Conservation (phyloP, 2,797 vertebrate species). For the Bovichtus variegatus region DNA sequence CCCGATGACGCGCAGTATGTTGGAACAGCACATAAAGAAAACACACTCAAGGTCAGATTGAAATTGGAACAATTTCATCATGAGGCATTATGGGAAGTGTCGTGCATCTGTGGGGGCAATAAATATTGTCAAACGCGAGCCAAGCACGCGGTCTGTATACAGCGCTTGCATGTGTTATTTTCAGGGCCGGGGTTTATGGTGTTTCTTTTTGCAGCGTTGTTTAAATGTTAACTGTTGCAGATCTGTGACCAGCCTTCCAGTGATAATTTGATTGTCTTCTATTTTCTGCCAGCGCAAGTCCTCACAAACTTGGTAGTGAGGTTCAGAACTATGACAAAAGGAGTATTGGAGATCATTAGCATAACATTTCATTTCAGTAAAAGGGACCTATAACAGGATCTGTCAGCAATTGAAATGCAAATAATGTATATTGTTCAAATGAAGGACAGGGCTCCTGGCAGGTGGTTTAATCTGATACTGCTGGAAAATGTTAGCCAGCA, state of each 20-base stretch:
- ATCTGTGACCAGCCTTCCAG: slow-evolving; percentile 9
- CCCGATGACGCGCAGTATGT: slow-evolving; percentile 53
- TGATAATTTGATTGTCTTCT: neutral
- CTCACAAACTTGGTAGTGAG: neutral
- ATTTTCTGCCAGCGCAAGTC: neutral
- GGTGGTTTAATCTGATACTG: slow-evolving; percentile 21
- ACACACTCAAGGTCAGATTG: slow-evolving; percentile 77
- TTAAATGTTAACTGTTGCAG: slow-evolving; percentile 39
- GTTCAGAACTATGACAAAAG: neutral
- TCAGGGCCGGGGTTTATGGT: slow-evolving; percentile 55
- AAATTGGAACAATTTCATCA: slow-evolving; percentile 79
- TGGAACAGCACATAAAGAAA: slow-evolving; percentile 44
- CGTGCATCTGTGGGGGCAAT: slow-evolving; percentile 64
- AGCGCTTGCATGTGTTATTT: slow-evolving; percentile 50
- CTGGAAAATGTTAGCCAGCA: slow-evolving; percentile 13
- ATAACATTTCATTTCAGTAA: slow-evolving; percentile 27
- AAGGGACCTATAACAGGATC: slow-evolving; percentile 19
- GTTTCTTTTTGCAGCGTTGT: slow-evolving; percentile 20
- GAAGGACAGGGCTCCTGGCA: slow-evolving; percentile 6
- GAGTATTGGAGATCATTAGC: slow-evolving; percentile 1
- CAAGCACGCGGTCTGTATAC: slow-evolving; percentile 47
- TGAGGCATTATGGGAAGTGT: slow-evolving; percentile 70
- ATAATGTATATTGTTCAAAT: slow-evolving; percentile 30
- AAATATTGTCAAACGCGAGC: slow-evolving; percentile 70
- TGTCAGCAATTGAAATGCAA: slow-evolving; percentile 47